Conservation (phyloP, 2,797 vertebrate genomes). For the Sciurus carolinensis region DNA sequence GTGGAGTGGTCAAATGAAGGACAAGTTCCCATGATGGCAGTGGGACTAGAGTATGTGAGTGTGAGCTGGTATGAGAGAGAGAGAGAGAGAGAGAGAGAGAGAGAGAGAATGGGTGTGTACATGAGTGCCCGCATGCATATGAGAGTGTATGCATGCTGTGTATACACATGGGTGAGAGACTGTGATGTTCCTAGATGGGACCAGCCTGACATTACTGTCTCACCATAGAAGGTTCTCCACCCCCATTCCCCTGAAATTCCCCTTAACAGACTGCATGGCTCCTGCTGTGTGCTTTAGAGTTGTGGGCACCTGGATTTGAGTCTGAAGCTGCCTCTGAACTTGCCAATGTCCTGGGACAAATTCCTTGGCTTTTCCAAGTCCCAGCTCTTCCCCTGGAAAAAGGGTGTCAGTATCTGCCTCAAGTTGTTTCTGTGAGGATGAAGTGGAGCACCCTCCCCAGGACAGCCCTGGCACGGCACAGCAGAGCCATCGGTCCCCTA, state of each 20-base stretch:
- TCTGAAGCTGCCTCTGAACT: neutral
- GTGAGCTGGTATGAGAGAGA: too few relatives aligned
- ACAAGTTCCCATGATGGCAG: neutral
- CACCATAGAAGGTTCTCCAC: neutral
- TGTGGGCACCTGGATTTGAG: neutral
- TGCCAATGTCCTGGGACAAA: neutral
- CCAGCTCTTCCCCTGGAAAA: neutral
- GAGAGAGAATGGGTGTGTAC: neutral
- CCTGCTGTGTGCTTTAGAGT: neutral
- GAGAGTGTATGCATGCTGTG: too few relatives aligned
- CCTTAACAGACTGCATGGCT: neutral
- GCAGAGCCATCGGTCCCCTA: neutral
- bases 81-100: too few relatives aligned
- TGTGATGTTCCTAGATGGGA: neutral
- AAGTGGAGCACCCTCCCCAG: accelerated
- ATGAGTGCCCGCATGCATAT: too few relatives aligned
- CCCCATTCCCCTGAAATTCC: neutral
- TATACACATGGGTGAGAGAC: too few relatives aligned
- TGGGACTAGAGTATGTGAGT: too few relatives aligned
- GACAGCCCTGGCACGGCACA: too few relatives aligned
- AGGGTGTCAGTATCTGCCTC: neutral
- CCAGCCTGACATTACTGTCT: neutral
- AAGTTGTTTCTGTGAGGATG: neutral
- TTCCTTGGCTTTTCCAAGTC: neutral
- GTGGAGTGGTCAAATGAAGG: neutral